Evolutionary conservation across 2,113 vertebrate species (phyloP).

Genomic region (Indicator maculatus): DNA sequence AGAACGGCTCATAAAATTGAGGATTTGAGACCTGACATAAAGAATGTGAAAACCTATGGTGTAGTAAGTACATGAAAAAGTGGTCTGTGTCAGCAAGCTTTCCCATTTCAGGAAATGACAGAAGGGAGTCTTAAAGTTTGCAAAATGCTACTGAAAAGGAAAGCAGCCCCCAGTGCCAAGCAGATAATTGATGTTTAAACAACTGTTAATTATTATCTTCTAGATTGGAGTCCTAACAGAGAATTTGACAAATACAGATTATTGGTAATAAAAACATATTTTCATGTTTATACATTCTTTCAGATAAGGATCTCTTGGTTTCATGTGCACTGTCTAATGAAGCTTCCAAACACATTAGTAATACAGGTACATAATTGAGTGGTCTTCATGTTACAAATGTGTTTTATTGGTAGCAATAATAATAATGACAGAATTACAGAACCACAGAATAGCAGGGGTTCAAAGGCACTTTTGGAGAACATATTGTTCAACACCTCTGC

Average conservation of each 20-base stretch:
- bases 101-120: conserved; percentile 10
- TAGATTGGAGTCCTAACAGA: not conserved
- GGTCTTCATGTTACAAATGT: not conserved
- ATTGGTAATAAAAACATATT: not conserved
- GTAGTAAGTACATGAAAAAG: conserved; percentile 29
- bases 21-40: not conserved
- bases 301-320: not conserved
- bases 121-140: conserved; percentile 39
- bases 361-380: not conserved
- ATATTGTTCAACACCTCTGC: too few species aligned
- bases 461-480: too few species aligned
- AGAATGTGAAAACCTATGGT: conserved; percentile 4
- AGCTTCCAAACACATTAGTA: not conserved
- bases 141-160: not conserved
- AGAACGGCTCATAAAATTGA: conserved; percentile 3
- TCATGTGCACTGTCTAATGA: not conserved
- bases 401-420: not conserved
- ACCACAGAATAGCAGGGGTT: too few species aligned
- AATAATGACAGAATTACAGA: not conserved
- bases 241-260: not conserved
- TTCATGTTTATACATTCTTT: not conserved
- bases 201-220: conserved; percentile 4
- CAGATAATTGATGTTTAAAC: conserved; percentile 24
- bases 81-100: conserved; percentile 16
- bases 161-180: not conserved